phyloP scores from a whole-genome alignment of 2,888 invertebrate genomes.

The Dryadula phaetusa region DNA sequence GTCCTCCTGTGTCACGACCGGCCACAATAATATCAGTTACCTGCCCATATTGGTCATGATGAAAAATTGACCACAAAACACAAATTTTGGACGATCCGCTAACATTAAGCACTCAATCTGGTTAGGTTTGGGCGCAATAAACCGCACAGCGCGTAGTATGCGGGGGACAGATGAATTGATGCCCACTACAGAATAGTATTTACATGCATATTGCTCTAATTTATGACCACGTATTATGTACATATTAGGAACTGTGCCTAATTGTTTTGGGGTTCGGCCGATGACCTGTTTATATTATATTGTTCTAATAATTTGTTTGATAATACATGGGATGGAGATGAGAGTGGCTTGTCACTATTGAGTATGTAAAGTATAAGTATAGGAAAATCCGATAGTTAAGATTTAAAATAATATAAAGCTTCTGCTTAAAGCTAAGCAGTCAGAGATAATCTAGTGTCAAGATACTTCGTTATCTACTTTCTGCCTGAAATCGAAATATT shows the following conservation, averaged over 20 bases:
- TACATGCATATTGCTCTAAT: conserved; percentile 36
- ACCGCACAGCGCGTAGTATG: conserved; percentile 31
- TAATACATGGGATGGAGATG: not conserved
- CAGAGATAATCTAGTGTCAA: too few relatives aligned
- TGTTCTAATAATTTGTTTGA: not conserved
- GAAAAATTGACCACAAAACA: not conserved
- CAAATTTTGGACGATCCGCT: conserved; percentile 12
- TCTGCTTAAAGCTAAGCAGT: too few relatives aligned
- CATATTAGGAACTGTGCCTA: conserved; percentile 33
- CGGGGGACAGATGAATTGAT: conserved; percentile 41
- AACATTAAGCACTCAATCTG: conserved; percentile 19
- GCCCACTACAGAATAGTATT: conserved; percentile 37
- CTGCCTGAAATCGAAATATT: too few relatives aligned
- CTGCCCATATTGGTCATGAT: too few relatives aligned
- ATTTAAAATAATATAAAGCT: too few relatives aligned
- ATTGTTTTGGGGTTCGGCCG: conserved; percentile 13
- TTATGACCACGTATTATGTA: conserved; percentile 32
- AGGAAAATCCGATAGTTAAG: too few relatives aligned
- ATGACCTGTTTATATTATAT: not conserved
- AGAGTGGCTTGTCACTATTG: not conserved
- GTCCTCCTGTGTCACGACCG: too few relatives aligned
- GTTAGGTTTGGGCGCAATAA: conserved; percentile 32
- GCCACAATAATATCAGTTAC: too few relatives aligned
- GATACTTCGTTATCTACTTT: too few relatives aligned
- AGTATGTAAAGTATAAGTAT: not conserved